Evolutionary conservation across 2,797 vertebrate species (phyloP).

Genomic region (Phylloscopus collybita): DNA sequence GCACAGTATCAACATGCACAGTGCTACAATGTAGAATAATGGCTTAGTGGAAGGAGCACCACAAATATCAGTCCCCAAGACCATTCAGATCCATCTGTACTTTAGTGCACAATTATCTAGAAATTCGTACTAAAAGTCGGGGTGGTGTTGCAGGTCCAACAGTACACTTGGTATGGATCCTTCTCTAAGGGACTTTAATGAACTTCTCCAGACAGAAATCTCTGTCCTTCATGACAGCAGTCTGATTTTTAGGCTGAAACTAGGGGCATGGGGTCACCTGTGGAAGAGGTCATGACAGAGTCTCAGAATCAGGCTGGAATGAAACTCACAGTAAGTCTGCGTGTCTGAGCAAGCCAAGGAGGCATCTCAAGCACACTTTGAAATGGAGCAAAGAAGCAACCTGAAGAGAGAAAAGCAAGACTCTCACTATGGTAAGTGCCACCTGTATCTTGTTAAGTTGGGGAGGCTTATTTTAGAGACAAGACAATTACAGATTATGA

Average conservation of each 20-base stretch:
- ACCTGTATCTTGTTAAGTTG: background rate
- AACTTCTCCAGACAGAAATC: background rate
- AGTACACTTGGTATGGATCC: background rate
- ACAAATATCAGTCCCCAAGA: background rate
- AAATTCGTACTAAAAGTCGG: background rate
- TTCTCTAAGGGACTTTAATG: background rate
- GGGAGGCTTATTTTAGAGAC: background rate
- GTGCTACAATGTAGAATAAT: background rate
- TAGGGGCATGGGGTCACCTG: background rate
- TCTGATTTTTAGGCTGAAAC: background rate
- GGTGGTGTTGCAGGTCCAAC: background rate
- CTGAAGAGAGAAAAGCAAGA: background rate
- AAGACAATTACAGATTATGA: background rate
- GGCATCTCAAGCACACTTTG: background rate
- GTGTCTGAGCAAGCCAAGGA: background rate
- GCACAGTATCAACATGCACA: accelerated
- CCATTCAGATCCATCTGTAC: background rate
- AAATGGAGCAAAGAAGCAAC: background rate
- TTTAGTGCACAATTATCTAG: background rate
- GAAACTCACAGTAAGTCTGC: background rate
- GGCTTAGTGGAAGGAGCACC: background rate
- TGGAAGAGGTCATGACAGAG: background rate
- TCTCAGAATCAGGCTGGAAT: background rate
- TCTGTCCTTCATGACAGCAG: background rate
- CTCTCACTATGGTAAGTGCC: background rate